Evolutionary conservation across 2,113 vertebrate species (phyloP).

Genomic region (Columba livia): DNA sequence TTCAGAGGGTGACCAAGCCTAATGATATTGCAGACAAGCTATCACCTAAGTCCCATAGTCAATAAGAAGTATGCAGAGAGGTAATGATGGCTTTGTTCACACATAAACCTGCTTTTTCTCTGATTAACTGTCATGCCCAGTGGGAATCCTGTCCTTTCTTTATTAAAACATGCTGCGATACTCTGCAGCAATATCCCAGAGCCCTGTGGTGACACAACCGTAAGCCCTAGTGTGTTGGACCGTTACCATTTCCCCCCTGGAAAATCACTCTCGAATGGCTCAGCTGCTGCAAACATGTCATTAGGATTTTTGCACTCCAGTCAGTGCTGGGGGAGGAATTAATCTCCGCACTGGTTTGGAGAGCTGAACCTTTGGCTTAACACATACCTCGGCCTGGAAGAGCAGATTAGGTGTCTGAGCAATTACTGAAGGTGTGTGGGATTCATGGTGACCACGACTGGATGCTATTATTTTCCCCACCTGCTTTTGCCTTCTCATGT

Average conservation of each 20-base stretch:
- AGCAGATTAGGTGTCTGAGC: slow-evolving; percentile 65
- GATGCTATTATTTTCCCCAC: slow-evolving; percentile 47
- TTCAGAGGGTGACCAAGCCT: slow-evolving; percentile 4
- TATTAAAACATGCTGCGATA: slow-evolving; percentile 64
- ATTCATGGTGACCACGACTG: slow-evolving; percentile 32
- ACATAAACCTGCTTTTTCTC: slow-evolving; percentile 59
- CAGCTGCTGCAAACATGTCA: slow-evolving; percentile 64
- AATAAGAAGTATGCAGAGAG: background rate
- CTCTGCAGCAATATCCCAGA: slow-evolving; percentile 61
- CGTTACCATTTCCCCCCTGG: slow-evolving; percentile 62
- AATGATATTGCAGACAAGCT: background rate
- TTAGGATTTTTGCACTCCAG: slow-evolving; percentile 60
- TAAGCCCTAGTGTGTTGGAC: slow-evolving; percentile 51
- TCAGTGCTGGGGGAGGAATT: slow-evolving; percentile 49
- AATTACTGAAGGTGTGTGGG: slow-evolving; percentile 55
- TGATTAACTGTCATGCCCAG: slow-evolving; percentile 61
- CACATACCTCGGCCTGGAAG: slow-evolving; percentile 36
- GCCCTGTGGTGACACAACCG: slow-evolving; percentile 49
- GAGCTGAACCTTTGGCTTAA: slow-evolving; percentile 48
- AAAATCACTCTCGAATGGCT: slow-evolving; percentile 63
- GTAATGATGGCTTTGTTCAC: slow-evolving; percentile 66
- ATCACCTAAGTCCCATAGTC: slow-evolving; percentile 15
- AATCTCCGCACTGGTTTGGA: slow-evolving; percentile 4
- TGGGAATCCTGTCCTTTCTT: slow-evolving; percentile 57
- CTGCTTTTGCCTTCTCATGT: slow-evolving; percentile 29